A percentile compares a stretch with the other conserved stretches of the same genome.
phyloP scores from a whole-genome alignment of 2,113 vertebrate genomes.

The Thalassarche chlororhynchos region DNA sequence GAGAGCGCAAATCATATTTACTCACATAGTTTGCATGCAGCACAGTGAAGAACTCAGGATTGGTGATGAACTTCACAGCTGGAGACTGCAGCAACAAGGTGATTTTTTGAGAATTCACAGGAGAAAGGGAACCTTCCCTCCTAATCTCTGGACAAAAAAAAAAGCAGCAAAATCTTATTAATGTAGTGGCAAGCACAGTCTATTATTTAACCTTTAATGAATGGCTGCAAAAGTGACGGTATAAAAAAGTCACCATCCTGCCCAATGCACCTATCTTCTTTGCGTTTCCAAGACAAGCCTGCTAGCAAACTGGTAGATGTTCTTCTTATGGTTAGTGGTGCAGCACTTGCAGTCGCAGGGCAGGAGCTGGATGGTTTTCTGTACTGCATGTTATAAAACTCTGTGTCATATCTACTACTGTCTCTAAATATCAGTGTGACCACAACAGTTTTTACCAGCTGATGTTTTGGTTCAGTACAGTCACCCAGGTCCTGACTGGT shows the following conservation, averaged over 20 bases:
- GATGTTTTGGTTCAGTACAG: background rate
- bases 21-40: conserved; percentile 96
- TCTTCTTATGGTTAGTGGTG: background rate
- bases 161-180: background rate
- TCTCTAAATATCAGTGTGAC: background rate
- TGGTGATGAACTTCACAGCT: conserved; percentile 96
- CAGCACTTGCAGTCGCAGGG: background rate
- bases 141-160: conserved; percentile 78
- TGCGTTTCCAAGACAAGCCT: background rate
- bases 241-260: background rate
- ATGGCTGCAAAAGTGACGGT: background rate
- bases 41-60: conserved; percentile 97
- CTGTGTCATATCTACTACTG: background rate
- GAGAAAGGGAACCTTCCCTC: conserved; percentile 86
- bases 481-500: background rate
- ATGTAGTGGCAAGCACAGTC: background rate
- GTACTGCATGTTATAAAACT: background rate
- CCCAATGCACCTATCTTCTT: background rate
- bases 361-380: background rate
- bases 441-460: background rate
- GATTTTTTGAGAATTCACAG: conserved; percentile 91
- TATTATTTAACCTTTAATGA: background rate
- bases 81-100: conserved; percentile 94
- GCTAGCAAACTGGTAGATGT: background rate
- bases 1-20: background rate